Conservation (phyloP, 2,113 vertebrate genomes). For the Gasterosteus aculeatus region DNA sequence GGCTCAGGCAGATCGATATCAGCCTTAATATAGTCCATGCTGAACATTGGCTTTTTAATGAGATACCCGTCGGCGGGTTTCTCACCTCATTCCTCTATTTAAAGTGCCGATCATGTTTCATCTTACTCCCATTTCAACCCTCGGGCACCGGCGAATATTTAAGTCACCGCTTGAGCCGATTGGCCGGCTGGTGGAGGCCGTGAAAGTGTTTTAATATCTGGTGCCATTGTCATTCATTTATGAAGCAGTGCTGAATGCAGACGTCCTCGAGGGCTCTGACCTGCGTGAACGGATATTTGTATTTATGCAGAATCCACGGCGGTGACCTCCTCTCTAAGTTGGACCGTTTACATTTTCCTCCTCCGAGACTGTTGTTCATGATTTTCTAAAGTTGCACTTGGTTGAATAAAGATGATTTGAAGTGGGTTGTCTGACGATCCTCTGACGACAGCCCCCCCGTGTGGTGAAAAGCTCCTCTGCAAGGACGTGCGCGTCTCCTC, state of each 20-base stretch:
- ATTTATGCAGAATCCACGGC: background rate
- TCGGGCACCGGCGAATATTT: background rate
- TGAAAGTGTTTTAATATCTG: background rate
- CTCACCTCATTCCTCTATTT: constrained; percentile 37
- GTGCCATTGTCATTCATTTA: constrained; percentile 1
- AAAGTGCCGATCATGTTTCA: constrained; percentile 34
- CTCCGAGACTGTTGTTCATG: background rate
- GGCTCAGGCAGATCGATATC: constrained; percentile 55
- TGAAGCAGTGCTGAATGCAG: background rate
- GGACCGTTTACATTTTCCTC: background rate
- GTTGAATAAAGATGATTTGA: background rate
- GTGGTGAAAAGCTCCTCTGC: constrained; percentile 43
- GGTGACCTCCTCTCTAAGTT: background rate
- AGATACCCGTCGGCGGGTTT: constrained; percentile 43
- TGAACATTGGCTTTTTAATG: constrained; percentile 61
- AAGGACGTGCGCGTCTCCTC: background rate
- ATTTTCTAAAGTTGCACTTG: background rate
- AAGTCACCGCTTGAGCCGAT: constrained; percentile 15
- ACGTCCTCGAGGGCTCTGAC: background rate
- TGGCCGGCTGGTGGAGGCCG: background rate
- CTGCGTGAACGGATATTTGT: background rate
- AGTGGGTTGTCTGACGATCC: constrained; percentile 1
- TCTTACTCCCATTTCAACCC: constrained; percentile 25
- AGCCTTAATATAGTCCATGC: constrained; percentile 52
- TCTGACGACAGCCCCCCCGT: constrained; percentile 58